A percentile compares a stretch with the other conserved stretches of the same genome.
Conservation (phyloP, 2,888 invertebrate species). For the Cenopis cana region DNA sequence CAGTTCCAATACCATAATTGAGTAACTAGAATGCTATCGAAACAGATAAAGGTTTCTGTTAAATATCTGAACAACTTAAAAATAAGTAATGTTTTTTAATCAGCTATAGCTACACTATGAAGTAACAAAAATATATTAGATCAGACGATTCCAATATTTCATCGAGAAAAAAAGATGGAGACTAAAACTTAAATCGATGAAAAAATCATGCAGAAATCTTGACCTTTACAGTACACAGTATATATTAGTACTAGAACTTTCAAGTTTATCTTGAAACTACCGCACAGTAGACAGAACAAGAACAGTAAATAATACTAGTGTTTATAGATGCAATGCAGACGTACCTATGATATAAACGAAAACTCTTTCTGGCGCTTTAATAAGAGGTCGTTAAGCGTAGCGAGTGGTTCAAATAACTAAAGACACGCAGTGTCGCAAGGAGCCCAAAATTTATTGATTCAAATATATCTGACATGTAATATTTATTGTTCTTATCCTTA, state of each 20-base stretch:
- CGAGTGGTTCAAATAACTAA: not conserved
- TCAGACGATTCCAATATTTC: not conserved
- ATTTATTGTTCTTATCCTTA: constrained; percentile 14
- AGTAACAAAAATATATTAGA: not conserved
- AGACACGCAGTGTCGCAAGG: not conserved
- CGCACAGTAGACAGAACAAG: not conserved
- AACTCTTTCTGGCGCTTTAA: too few relatives aligned
- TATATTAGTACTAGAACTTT: constrained; percentile 3
- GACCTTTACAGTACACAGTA: not conserved
- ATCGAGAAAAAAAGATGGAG: not conserved
- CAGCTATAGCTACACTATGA: not conserved
- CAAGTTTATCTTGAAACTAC: not conserved
- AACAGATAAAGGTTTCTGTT: not conserved
- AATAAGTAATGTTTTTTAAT: not conserved
- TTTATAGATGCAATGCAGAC: not conserved
- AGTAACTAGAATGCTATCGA: not conserved
- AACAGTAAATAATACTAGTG: not conserved
- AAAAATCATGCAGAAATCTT: constrained; percentile 5
- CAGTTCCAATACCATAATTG: constrained; percentile 8
- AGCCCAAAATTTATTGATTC: not conserved
- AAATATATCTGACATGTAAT: not conserved
- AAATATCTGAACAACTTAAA: not conserved
- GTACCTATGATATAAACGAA: not conserved
- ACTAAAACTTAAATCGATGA: not conserved
- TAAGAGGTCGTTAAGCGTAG: constrained; percentile 10